Conservation (phyloP, 2,113 vertebrate genomes). For the Sarotherodon lohbergeri region DNA sequence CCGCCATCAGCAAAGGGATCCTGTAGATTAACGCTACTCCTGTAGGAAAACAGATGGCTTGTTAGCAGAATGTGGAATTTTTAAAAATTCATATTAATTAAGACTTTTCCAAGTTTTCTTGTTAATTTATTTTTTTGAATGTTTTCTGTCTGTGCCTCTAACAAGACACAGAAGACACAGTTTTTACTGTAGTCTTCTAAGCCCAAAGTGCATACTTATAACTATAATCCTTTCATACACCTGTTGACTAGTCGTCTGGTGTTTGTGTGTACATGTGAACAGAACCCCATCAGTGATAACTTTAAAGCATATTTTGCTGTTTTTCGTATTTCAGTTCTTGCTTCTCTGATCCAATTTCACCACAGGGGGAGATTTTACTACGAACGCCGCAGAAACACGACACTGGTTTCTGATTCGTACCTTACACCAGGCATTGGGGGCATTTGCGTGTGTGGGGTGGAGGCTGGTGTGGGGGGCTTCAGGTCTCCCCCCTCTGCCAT, state of each 20-base stretch:
- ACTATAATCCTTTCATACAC: neutral
- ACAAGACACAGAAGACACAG: neutral
- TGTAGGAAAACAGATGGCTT: constrained; percentile 18
- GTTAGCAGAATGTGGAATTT: neutral
- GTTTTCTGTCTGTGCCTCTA: neutral
- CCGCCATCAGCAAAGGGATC: constrained; percentile 93
- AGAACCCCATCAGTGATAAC: neutral
- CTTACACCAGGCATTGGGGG: constrained; percentile 91
- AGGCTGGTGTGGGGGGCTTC: constrained; percentile 97
- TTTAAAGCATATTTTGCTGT: neutral
- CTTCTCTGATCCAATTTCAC: neutral
- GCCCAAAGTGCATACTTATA: neutral
- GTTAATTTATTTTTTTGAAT: neutral
- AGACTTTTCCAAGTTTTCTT: neutral
- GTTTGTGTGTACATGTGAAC: neutral
- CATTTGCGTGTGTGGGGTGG: constrained; percentile 95
- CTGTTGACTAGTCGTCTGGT: neutral
- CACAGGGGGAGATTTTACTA: neutral
- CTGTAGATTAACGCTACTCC: constrained; percentile 94
- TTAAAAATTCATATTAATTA: neutral
- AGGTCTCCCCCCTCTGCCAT: constrained; percentile 98
- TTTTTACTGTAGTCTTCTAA: neutral
- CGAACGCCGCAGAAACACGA: neutral
- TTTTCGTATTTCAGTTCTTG: neutral
- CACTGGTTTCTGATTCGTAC: constrained; percentile 56